phyloP scores from a whole-genome alignment of 2,888 invertebrate species.

The Gymnoscelis rufifasciata region DNA sequence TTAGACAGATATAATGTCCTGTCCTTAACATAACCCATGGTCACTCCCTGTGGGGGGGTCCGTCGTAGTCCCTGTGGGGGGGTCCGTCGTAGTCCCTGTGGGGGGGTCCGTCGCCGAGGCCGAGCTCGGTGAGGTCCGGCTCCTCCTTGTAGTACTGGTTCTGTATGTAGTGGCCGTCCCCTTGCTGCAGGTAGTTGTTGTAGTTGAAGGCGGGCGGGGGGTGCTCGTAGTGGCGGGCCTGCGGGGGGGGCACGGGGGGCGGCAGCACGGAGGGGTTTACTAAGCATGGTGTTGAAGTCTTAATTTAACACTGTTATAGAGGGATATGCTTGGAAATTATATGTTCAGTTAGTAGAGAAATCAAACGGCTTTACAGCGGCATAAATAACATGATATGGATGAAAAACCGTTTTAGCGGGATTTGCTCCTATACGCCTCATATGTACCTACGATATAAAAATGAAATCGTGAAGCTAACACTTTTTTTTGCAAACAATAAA shows the following conservation, averaged over 20 bases:
- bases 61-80: slow-evolving; percentile 7
- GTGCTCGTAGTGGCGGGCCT: slow-evolving; percentile 44
- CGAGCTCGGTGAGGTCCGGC: slow-evolving; percentile 29
- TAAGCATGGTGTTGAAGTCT: too few relatives aligned
- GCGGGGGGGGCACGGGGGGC: slow-evolving; percentile 34
- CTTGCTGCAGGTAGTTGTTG: slow-evolving; percentile 62
- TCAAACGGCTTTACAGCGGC: too few relatives aligned
- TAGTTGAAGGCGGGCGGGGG: slow-evolving; percentile 54
- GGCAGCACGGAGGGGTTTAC: slow-evolving; percentile 56
- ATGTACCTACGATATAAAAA: too few relatives aligned
- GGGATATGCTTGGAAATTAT: too few relatives aligned
- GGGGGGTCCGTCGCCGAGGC: slow-evolving; percentile 22
- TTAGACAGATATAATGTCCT: too few relatives aligned
- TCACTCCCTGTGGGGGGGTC: slow-evolving; percentile 13
- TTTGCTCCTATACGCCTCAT: too few relatives aligned
- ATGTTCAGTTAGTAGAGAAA: too few relatives aligned
- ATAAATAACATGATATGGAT: too few relatives aligned
- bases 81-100: not conserved
- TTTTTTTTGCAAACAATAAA: not conserved
- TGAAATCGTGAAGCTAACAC: too few relatives aligned
- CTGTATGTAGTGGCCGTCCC: slow-evolving; percentile 65
- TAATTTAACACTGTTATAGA: too few relatives aligned
- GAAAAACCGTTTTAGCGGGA: too few relatives aligned
- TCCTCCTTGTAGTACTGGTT: slow-evolving; percentile 46
- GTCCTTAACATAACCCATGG: slow-evolving; percentile 15